Percentiles rank a stretch among this genome's conserved stretches.
phyloP scores from a whole-genome alignment of 2,888 invertebrate genomes.

The Stenurella melanura region DNA sequence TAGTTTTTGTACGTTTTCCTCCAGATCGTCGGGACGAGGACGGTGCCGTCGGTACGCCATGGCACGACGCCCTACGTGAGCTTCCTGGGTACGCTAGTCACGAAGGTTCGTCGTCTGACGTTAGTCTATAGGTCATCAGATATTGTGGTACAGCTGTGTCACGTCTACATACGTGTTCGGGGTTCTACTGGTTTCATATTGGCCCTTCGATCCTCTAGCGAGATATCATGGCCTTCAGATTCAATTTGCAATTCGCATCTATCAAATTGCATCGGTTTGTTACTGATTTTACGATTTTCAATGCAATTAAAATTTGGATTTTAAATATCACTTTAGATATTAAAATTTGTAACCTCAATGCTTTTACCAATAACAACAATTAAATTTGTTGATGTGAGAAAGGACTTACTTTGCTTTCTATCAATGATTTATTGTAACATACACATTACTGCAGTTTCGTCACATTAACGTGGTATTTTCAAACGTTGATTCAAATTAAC shows the following conservation, averaged over 20 bases:
- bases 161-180: conserved; percentile 72
- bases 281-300: not conserved
- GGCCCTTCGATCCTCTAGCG: conserved; percentile 56
- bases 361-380: too few species aligned
- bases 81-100: conserved; percentile 67
- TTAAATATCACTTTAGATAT: not conserved
- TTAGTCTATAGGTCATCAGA: conserved; percentile 71
- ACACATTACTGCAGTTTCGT: too few species aligned
- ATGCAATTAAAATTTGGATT: not conserved
- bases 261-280: conserved; percentile 17
- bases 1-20: conserved; percentile 37
- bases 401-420: too few species aligned
- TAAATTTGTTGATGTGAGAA: too few species aligned
- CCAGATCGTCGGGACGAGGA: conserved; percentile 41
- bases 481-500: too few species aligned
- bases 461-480: too few species aligned
- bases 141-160: conserved; percentile 72
- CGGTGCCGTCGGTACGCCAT: conserved; percentile 57
- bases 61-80: conserved; percentile 63
- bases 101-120: conserved; percentile 68
- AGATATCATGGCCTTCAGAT: conserved; percentile 57
- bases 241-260: conserved; percentile 44
- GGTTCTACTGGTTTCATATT: conserved; percentile 70
- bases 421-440: too few species aligned
- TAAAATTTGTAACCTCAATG: not conserved